Base-by-base conservation (phyloP, 2,888 invertebrate genomes). In the Diarsia brunnea region DNA sequence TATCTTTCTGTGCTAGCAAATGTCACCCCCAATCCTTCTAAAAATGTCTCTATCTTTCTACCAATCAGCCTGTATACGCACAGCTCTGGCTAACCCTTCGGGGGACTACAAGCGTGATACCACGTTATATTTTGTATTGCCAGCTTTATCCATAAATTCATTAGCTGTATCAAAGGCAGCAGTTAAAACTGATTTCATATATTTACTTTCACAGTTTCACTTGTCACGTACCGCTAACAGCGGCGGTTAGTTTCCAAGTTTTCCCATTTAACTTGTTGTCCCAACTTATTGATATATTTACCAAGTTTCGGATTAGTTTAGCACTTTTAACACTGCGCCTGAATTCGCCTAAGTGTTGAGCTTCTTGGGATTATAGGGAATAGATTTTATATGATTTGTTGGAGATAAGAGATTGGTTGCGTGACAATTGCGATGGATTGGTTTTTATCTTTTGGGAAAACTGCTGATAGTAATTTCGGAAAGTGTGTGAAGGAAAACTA, bases 281-380 rank as follows among this genome's bases (percentile, higher is more conserved):
- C 89, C 88, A 92, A 91, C 92, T 90, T 91, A 90, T 91, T 94
- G 94, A 94, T 94, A 91, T 92, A 93, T 94, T 91, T 90, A 88
- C 89, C 75, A 90, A 92, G 90, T 93, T 89, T 73, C 82, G 80
- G 87, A 88, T 87, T 90, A 91, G 92, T 91, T 92, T 79, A 80
- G 87, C 87, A 88, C 87, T 89, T 90, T 91, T 86, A 83, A 85
- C 85, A 78, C 65, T 60, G 38, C 66, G 70, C 47, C 58, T 67
- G 73, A 68, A 69, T 65, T 68, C 85, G 65, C 70, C 68, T 73
- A 77, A 81, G 82, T 73, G 78, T 76, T 66, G 69, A 58, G 45
- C 14, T 43, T 58, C 61, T 69, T 53, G 55, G 69, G 77, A 69
- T 68, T 81, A 77, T 38, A 19, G 43, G 4, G 47, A 21, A 73